Evolutionary conservation across 2,888 invertebrate genomes (phyloP).

Genomic region (Aporophyla lueneburgensis): DNA sequence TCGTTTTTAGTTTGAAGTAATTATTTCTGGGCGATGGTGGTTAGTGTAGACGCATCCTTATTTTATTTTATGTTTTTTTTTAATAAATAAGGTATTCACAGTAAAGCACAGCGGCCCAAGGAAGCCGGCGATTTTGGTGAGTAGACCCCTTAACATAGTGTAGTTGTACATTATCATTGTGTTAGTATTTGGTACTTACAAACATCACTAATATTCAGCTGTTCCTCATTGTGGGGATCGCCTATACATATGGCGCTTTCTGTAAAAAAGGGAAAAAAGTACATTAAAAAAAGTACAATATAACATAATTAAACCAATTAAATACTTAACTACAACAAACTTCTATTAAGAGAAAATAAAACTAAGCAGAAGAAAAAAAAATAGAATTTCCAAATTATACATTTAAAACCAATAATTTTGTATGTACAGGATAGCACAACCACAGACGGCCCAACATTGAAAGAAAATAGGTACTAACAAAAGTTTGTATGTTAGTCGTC

Average conservation of each 20-base stretch:
- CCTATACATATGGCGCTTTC: conserved; percentile 63
- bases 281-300: not conserved
- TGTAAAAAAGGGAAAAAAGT: conserved; percentile 53
- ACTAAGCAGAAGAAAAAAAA: too few species aligned
- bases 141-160: not conserved
- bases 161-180: too few species aligned
- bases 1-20: not conserved
- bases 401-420: conserved; percentile 9
- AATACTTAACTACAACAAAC: not conserved
- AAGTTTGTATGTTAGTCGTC: not conserved
- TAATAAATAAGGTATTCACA: too few species aligned
- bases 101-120: too few species aligned
- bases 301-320: not conserved
- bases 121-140: too few species aligned
- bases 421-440: conserved; percentile 15
- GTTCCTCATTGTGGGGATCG: conserved; percentile 84
- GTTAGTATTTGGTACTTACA: conserved; percentile 91
- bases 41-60: too few species aligned
- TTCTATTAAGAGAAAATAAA: not conserved
- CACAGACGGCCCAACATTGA: conserved; percentile 3
- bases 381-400: not conserved
- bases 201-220: conserved; percentile 94
- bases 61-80: too few species aligned
- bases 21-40: too few species aligned
- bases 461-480: not conserved